Percentiles rank a stretch among this genome's conserved stretches.
Conservation (phyloP, 2,888 invertebrate genomes). For the Drosophila anomelani region DNA sequence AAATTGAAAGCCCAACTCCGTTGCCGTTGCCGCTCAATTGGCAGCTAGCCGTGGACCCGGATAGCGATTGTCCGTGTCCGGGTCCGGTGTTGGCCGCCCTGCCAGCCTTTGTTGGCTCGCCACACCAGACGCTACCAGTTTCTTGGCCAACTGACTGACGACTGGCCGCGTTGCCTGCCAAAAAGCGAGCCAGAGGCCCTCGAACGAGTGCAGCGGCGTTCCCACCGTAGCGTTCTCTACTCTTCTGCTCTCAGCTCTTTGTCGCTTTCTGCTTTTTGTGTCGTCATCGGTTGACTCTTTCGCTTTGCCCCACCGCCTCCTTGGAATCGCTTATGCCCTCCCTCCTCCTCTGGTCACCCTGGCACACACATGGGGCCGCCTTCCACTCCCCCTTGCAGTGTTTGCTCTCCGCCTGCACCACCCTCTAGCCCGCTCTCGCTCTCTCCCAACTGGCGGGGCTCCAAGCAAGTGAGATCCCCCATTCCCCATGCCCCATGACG, state of each 20-base stretch:
- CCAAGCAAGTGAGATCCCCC: slow-evolving; percentile 73
- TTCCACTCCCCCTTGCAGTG: slow-evolving; percentile 5
- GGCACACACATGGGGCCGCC: slow-evolving; percentile 4
- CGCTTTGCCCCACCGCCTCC: slow-evolving; percentile 8
- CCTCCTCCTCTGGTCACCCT: neutral
- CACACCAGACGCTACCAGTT: slow-evolving; percentile 81
- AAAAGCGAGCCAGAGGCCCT: slow-evolving; percentile 76
- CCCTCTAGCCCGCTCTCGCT: slow-evolving; percentile 23
- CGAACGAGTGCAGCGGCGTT: slow-evolving; percentile 51
- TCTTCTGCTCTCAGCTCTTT: slow-evolving; percentile 40
- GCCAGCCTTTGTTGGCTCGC: slow-evolving; percentile 79
- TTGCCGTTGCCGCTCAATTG: slow-evolving; percentile 40
- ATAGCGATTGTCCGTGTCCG: slow-evolving; percentile 38
- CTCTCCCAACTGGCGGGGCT: slow-evolving; percentile 82
- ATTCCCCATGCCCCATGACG: slow-evolving; percentile 8
- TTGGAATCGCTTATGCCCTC: neutral
- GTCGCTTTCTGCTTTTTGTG: slow-evolving; percentile 65
- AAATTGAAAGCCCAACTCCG: slow-evolving; percentile 64
- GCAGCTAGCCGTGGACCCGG: slow-evolving; percentile 56
- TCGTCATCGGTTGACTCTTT: slow-evolving; percentile 60
- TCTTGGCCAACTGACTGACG: slow-evolving; percentile 84
- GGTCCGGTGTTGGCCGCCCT: slow-evolving; percentile 71
- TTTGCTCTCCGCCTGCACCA: slow-evolving; percentile 7
- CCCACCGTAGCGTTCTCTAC: slow-evolving; percentile 35
- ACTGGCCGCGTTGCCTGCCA: slow-evolving; percentile 81